These are phyloP conservation scores for Tonatia bakeri DNA, from an alignment of 2,113 vertebrate species.

Conservation along the genomic window DNA sequence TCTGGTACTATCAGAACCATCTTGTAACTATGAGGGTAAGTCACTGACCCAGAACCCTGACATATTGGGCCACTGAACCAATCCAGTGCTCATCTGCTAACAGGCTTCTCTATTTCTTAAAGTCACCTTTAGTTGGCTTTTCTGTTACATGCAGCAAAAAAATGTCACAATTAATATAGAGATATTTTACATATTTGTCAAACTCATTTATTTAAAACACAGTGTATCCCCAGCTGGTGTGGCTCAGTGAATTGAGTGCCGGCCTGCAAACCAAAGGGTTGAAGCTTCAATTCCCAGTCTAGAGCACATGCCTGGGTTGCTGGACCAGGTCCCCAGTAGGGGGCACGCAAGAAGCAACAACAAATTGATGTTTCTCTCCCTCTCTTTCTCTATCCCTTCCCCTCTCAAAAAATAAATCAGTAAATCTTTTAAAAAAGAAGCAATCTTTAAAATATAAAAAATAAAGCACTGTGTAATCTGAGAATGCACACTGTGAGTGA, in stretches of 20 bases:
- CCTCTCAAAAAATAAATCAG: too few relatives aligned
- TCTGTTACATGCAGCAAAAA: not conserved
- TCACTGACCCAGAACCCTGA: not conserved
- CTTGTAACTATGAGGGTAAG: not conserved
- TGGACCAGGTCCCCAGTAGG: too few relatives aligned
- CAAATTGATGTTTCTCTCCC: too few relatives aligned
- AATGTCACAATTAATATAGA: not conserved
- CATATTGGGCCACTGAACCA: not conserved
- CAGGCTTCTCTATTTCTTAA: not conserved
- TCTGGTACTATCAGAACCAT: not conserved
- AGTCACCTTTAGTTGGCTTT: not conserved
- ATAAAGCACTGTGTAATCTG: not conserved
- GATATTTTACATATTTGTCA: not conserved
- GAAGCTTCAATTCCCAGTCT: too few relatives aligned
- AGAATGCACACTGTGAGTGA: not conserved
- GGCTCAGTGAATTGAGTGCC: too few relatives aligned
- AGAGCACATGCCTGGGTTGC: too few relatives aligned
- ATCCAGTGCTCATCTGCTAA: not conserved
- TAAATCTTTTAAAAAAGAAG: too few relatives aligned
- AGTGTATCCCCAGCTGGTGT: not conserved
- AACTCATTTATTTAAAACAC: slow-evolving; percentile 31
- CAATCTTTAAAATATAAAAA: too few relatives aligned
- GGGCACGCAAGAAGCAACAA: too few relatives aligned
- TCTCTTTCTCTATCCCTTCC: too few relatives aligned
- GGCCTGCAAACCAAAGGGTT: too few relatives aligned